Conservation (phyloP, 2,113 vertebrate genomes). For the Siniperca chuatsi region DNA sequence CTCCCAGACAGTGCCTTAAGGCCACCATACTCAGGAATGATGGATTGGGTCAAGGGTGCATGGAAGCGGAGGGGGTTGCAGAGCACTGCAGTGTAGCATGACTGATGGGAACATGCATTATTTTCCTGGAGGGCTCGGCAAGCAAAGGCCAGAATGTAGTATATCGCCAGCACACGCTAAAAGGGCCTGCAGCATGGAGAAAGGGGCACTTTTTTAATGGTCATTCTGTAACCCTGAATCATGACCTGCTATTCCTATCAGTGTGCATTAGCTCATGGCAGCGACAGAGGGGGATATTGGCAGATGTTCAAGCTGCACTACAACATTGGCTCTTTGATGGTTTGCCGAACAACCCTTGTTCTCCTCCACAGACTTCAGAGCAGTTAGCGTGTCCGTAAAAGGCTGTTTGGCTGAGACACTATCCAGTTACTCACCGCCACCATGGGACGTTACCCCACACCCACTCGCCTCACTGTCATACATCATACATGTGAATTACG, state of each 20-base stretch:
- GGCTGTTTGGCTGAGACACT: constrained; percentile 47
- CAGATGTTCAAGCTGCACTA: constrained; percentile 39
- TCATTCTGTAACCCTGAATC: constrained; percentile 52
- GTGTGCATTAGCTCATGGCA: constrained; percentile 24
- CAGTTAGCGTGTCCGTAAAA: constrained; percentile 48
- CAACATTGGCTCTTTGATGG: constrained; percentile 20
- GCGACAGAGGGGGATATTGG: constrained; percentile 43
- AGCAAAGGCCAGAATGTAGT: constrained; percentile 54
- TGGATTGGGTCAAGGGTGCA: constrained; percentile 75
- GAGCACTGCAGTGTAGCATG: constrained; percentile 80
- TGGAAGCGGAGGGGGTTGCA: constrained; percentile 67
- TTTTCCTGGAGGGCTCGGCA: constrained; percentile 73
- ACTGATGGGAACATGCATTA: constrained; percentile 83
- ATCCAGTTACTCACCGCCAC: constrained; percentile 65
- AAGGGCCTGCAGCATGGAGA: constrained; percentile 38
- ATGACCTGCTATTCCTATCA: constrained; percentile 43
- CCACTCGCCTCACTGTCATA: constrained; percentile 47
- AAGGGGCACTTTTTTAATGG: constrained; percentile 46
- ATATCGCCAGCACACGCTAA: constrained; percentile 26
- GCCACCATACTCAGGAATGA: constrained; percentile 77
- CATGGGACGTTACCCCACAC: constrained; percentile 59
- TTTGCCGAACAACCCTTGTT: constrained; percentile 24
- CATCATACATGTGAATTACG: constrained; percentile 60
- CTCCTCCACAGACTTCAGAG: constrained; percentile 43
- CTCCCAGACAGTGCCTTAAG: constrained; percentile 68